Conservation (phyloP, 2,797 vertebrate species). For the Pseudocheirus occidentalis region DNA sequence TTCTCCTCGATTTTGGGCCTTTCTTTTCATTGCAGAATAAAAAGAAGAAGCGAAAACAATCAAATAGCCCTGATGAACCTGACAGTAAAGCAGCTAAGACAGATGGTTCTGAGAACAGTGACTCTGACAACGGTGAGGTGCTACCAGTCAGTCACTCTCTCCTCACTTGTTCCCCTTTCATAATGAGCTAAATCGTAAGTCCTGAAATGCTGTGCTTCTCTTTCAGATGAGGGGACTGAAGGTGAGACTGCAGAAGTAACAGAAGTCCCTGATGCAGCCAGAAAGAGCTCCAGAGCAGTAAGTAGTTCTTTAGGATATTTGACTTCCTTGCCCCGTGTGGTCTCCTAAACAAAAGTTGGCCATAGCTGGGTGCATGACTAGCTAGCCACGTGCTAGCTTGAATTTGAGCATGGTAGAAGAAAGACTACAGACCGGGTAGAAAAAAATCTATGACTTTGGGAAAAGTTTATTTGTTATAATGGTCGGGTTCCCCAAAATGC, state of each 20-base stretch:
- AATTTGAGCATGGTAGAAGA: background rate
- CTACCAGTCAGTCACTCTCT: accelerated
- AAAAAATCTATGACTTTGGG: background rate
- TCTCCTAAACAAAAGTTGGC: background rate
- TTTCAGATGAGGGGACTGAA: slow-evolving; percentile 85
- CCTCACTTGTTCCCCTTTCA: accelerated
- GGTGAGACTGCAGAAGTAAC: slow-evolving; percentile 79
- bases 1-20: background rate
- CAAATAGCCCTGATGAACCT: slow-evolving; percentile 87
- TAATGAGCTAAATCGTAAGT: background rate
- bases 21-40: slow-evolving; percentile 78
- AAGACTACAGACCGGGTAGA: background rate
- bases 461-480: background rate
- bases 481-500: background rate
- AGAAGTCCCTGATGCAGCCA: slow-evolving; percentile 63
- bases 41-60: slow-evolving; percentile 90
- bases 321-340: background rate
- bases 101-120: slow-evolving; percentile 84
- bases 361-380: background rate
- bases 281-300: slow-evolving; percentile 82
- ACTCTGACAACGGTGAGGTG: slow-evolving; percentile 83
- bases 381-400: accelerated
- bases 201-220: background rate
- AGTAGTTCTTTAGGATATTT: slow-evolving; percentile 63
- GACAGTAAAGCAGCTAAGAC: slow-evolving; percentile 91